Base-by-base conservation (phyloP, 2,113 vertebrate genomes). In the Alligator sinensis region DNA sequence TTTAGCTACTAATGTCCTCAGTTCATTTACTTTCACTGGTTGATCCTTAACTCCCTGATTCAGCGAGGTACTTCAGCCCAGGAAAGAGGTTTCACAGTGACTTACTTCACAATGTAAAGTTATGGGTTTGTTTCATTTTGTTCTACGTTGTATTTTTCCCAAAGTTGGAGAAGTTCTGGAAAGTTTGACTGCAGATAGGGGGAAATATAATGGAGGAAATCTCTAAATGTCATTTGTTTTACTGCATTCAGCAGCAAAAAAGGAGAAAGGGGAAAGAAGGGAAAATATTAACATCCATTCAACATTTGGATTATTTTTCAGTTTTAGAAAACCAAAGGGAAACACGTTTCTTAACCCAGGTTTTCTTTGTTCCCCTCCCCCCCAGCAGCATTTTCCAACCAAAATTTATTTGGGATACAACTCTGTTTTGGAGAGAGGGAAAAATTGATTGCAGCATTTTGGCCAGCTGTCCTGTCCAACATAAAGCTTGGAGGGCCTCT, bases 181-280 rank as follows among this genome's bases (percentile, higher is more conserved):
- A 22, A 15, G 4, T 14, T 4, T 0, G 1, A 7, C 9, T 10
- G 2, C 0, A 0, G 5, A 27, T 4, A 34, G 9, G 57, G 80
- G 55, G 81, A 19, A 14, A 28, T 24, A 2, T 0, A 55, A 47
- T 3, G 55, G 59, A 66, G 24, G 38, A 27, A 58, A 84, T 30
- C 12, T 3, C 34, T 47, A n/a, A 64, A 59, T 2, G 4, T 17
- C 5, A 0, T 47, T 72, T 4, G 14, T 38, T 72, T 72, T 68
- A 34, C 54, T n/a, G 2, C 11, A 66, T 22, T 76, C 0, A 1
- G 64, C 59, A 28, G 76, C 55, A 9, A 17, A 66, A 28, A 1
- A 28, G 57, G 25, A 28, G 25, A 57, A 24, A 38, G 12, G 54
- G 58, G 27, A 75, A n/a, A 28, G 59, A 59, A 9, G 66, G 25